A percentile compares a stretch with the other conserved stretches of the same genome.
phyloP scores from a whole-genome alignment of 2,113 vertebrate genomes.

The Tricholaema leucomelas region DNA sequence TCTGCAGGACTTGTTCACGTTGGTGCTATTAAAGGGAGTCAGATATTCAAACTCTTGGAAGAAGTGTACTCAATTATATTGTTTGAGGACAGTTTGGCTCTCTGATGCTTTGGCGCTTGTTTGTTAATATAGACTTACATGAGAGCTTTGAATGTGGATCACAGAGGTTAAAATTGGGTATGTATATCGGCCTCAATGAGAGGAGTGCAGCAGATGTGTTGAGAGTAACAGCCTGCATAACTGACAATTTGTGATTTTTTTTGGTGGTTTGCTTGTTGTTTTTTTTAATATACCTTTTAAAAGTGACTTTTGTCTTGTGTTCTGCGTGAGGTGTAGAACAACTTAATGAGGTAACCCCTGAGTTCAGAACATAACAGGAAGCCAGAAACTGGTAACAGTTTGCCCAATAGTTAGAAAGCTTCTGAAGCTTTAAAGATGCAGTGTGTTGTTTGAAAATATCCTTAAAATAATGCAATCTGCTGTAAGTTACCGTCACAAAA shows the following conservation, averaged over 20 bases:
- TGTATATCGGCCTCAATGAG: neutral
- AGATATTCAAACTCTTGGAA: neutral
- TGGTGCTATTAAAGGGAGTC: neutral
- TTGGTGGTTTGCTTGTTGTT: neutral
- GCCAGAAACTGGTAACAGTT: neutral
- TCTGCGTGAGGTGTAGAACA: neutral
- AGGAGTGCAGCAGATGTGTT: neutral
- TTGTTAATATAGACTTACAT: neutral
- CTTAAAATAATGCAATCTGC: neutral
- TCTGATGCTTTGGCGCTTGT: neutral
- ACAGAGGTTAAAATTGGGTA: neutral
- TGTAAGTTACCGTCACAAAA: neutral
- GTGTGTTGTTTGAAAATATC: neutral
- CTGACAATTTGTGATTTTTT: neutral
- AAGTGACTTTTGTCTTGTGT: neutral
- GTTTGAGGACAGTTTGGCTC: neutral
- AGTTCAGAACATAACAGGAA: slow-evolving; percentile 34
- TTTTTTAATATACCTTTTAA: neutral
- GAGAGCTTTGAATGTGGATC: neutral
- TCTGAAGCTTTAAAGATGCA: neutral
- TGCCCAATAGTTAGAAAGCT: slow-evolving; percentile 29
- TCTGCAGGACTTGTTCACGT: neutral
- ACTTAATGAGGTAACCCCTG: neutral
- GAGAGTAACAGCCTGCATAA: neutral
- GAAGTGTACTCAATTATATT: fast-evolving